Evolutionary conservation across 2,888 invertebrate genomes (phyloP), one percentile per base, ranked within the genome.

Genomic region (Hemithea aestivaria): DNA sequence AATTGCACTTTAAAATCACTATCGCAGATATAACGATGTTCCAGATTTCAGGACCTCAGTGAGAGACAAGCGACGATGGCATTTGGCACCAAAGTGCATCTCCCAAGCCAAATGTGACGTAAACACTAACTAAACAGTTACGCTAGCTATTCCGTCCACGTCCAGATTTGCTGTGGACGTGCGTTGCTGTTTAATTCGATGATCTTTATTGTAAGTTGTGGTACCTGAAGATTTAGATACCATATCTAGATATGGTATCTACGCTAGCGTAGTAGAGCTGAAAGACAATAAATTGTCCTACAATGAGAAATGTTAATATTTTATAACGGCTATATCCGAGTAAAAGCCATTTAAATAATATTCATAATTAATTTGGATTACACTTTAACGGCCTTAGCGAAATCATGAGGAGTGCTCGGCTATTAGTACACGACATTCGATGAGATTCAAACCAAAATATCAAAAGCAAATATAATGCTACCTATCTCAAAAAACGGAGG

Each of bases 71-170:
- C 51, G 45, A 50, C 51, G 8, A 50, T 51, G 53, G 46, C 40
- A 59, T 45, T 77, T 78, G 77, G 77, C 77, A 76, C 52, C 53
- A 46, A 57, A 66, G 59, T 69, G 70, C 69, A 71, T 67, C 57
- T 62, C 29, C 40, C 47, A 56, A 62, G 77, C 75, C 75, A 77
- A 74, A 66, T 61, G 63, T 74, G 69, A 74, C 69, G 75, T 68
- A 68, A 70, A 56, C 55, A 47, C 34, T 33, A 31, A 45, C 45
- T 51, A 44, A 57, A 72, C 68, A 46, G 68, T 69, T 66, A 65
- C 59, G 62, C 63, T 56, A 48, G 56, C 56, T 65, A 73, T 71
- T 74, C 72, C 52, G 50, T 47, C 55, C 75, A 67, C 73, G 72
- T 66, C 43, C 51, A 61, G 59, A 71, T 65, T 70, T 56, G 55